These are phyloP conservation scores for Andricus curvator DNA, from an alignment of 2,888 invertebrate genomes.

Conservation along the genomic window DNA sequence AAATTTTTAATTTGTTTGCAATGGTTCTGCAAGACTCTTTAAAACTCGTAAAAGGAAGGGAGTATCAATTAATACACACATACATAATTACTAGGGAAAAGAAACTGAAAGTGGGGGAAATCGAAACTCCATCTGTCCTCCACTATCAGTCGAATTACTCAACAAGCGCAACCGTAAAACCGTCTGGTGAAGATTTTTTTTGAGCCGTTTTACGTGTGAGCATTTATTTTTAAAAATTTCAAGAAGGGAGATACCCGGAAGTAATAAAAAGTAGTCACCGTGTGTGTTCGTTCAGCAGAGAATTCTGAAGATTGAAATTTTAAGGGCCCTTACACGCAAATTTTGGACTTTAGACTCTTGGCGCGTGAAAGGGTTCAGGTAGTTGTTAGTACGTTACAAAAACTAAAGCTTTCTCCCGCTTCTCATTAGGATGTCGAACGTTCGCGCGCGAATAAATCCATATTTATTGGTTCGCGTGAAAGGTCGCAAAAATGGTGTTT, in stretches of 20 bases:
- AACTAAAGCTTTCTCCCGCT: constrained; percentile 17
- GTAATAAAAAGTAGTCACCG: neutral
- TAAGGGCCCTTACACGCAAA: neutral
- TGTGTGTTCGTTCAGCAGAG: neutral
- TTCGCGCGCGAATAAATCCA: constrained; percentile 59
- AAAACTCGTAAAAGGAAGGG: too few relatives aligned
- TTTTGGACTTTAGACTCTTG: neutral
- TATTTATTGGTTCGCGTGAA: constrained; percentile 67
- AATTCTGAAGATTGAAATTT: constrained; percentile 21
- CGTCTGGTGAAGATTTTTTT: neutral
- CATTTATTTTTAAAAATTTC: neutral
- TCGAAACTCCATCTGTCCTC: neutral
- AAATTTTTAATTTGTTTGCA: too few relatives aligned
- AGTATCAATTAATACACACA: too few relatives aligned
- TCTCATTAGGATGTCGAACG: constrained; percentile 36
- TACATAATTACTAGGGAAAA: neutral
- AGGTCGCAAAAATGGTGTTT: constrained; percentile 63
- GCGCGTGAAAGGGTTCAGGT: neutral
- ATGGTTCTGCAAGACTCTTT: too few relatives aligned
- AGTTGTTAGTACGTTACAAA: neutral
- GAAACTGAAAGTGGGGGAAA: neutral
- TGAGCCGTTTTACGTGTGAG: neutral
- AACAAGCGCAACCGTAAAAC: neutral
- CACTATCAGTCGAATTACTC: neutral
- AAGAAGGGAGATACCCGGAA: neutral